phyloP scores from a whole-genome alignment of 2,797 vertebrate species.

The Taeniopygia guttata region DNA sequence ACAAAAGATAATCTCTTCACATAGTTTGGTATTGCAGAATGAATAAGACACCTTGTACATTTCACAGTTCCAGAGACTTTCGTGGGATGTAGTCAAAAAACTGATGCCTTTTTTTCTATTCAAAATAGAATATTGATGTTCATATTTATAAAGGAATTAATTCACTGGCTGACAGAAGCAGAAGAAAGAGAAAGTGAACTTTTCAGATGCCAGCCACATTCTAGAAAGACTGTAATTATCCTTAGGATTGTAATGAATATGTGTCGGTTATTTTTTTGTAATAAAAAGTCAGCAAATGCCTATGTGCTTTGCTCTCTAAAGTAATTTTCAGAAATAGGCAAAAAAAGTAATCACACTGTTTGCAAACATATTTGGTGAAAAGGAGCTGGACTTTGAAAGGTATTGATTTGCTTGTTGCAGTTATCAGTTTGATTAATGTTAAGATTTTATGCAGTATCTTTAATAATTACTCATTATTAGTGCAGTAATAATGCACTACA shows the following conservation, averaged over 20 bases:
- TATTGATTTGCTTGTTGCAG: constrained; percentile 66
- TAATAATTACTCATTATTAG: constrained; percentile 56
- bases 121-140: constrained; percentile 49
- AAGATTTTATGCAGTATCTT: constrained; percentile 59
- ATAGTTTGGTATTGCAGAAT: background rate
- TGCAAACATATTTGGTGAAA: constrained; percentile 58
- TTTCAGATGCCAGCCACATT: constrained; percentile 21
- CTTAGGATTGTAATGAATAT: constrained; percentile 13
- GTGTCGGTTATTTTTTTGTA: constrained; percentile 44
- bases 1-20: constrained; percentile 41
- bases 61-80: constrained; percentile 48
- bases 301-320: constrained; percentile 31
- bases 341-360: constrained; percentile 47
- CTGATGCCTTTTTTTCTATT: background rate
- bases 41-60: constrained; percentile 19
- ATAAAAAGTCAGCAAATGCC: constrained; percentile 20
- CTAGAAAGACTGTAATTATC: constrained; percentile 46
- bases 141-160: constrained; percentile 64
- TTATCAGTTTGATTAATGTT: constrained; percentile 72
- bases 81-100: constrained; percentile 45
- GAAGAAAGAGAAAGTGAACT: constrained; percentile 22
- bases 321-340: constrained; percentile 56
- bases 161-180: constrained; percentile 62
- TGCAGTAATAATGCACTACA: background rate
- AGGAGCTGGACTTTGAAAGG: constrained; percentile 42